phyloP scores from a whole-genome alignment of 2,113 vertebrate species.

The Parus major region DNA sequence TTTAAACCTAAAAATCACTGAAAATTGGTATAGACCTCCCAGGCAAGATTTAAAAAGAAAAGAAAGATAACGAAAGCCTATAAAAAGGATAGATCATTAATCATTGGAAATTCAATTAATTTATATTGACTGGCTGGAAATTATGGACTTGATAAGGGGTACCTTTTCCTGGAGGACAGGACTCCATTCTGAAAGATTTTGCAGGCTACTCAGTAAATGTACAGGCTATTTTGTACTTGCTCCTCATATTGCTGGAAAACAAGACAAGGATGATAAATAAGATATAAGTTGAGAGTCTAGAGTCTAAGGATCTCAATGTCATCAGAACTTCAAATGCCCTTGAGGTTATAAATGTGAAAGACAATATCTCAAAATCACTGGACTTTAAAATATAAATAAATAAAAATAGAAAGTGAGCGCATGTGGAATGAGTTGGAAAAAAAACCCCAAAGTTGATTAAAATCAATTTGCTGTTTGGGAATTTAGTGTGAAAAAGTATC shows the following conservation, averaged over 20 bases:
- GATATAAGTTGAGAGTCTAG: not conserved
- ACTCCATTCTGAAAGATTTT: slow-evolving; percentile 31
- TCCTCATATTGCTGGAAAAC: slow-evolving; percentile 52
- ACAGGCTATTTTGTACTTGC: slow-evolving; percentile 36
- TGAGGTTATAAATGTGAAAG: slow-evolving; percentile 40
- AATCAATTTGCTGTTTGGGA: slow-evolving; percentile 34
- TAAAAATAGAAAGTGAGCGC: not conserved
- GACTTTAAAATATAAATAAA: slow-evolving; percentile 60
- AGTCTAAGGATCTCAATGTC: slow-evolving; percentile 28
- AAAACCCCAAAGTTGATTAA: slow-evolving; percentile 4
- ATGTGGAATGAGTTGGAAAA: not conserved
- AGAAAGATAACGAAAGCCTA: slow-evolving; percentile 64
- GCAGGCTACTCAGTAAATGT: not conserved
- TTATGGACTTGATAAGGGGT: slow-evolving; percentile 71
- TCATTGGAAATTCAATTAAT: slow-evolving; percentile 74
- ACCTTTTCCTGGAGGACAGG: slow-evolving; percentile 44
- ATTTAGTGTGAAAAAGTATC: slow-evolving; percentile 11
- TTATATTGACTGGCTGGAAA: slow-evolving; percentile 69
- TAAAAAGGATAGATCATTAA: slow-evolving; percentile 67
- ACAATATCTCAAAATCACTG: slow-evolving; percentile 20
- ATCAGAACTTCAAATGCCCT: slow-evolving; percentile 44
- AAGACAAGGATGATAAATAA: slow-evolving; percentile 67
- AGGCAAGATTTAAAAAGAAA: slow-evolving; percentile 48
- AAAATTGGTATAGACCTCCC: slow-evolving; percentile 59
- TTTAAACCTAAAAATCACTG: slow-evolving; percentile 60